Conservation (phyloP, 2,888 invertebrate genomes). For the Scaptomyza flava region DNA sequence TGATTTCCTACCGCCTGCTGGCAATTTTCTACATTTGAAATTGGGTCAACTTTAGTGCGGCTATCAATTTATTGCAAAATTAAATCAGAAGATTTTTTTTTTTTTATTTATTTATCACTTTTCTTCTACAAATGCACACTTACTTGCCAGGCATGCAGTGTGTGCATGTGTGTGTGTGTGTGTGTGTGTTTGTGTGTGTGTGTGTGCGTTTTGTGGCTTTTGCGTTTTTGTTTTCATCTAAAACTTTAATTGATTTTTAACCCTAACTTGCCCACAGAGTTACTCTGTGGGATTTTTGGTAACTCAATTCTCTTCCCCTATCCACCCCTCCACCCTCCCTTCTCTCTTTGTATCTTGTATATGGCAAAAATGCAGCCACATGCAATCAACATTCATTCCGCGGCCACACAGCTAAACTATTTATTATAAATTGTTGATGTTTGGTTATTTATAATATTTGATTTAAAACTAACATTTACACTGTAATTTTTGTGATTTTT, state of each 20-base stretch:
- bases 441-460: slow-evolving; percentile 61
- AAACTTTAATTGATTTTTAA: slow-evolving; percentile 72
- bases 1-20: slow-evolving; percentile 61
- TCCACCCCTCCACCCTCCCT: not conserved
- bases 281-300: slow-evolving; percentile 9
- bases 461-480: not conserved
- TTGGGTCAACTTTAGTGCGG: slow-evolving; percentile 37
- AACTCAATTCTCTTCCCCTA: not conserved
- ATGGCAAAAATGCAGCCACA: slow-evolving; percentile 45
- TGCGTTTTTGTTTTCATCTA: slow-evolving; percentile 44
- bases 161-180: slow-evolving; percentile 3
- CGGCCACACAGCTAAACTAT: slow-evolving; percentile 54
- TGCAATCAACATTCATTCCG: slow-evolving; percentile 45
- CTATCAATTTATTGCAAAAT: slow-evolving; percentile 46
- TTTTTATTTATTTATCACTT: not conserved
- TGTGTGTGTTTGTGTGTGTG: slow-evolving; percentile 16
- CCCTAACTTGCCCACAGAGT: slow-evolving; percentile 51
- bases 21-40: slow-evolving; percentile 30
- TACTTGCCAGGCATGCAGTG: slow-evolving; percentile 15
- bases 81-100: slow-evolving; percentile 38
- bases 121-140: not conserved
- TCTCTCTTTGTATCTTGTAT: slow-evolving; percentile 27
- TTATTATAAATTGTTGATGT: slow-evolving; percentile 57
- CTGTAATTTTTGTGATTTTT: slow-evolving; percentile 14
- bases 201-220: slow-evolving; percentile 55